Base-by-base conservation (phyloP, 30 jellyfish, hydroid and myxozoan species). In the Calvadosia cruxmelitensis region DNA sequence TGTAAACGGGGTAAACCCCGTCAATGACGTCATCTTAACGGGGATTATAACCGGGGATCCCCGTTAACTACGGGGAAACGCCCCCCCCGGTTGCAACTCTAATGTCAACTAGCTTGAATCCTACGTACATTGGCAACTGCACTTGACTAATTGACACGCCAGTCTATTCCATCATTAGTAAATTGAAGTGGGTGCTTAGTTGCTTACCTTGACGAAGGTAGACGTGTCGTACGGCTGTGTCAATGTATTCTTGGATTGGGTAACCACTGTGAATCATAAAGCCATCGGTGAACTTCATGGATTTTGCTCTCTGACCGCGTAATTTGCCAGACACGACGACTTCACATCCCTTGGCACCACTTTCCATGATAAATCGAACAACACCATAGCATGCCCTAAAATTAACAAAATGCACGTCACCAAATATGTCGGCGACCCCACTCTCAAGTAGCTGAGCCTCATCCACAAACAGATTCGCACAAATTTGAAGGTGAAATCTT, bases 301-400 rank as follows among this genome's bases (percentile, higher is more conserved):
- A 79, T 65, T 92, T 92, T 49, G 99, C 99, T 62, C 99, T 73
- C 71, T 92, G 99, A 3, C 99, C 99, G 32, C 99, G 76, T 51
- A 92, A 67, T 72, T 92, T 92, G 24, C 99, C 99, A 50, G 95
- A 82, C 0, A 92, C 95, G 50, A 92, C 95, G 33, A 92, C 99
- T 70, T 92, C 99, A 84, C 99, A 92, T 3, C 99, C 99, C 53
- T 84, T 82, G 78, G 99, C 99, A 15, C 96, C 96, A 83, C 94
- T 83, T 57, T 84, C 95, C 99, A 92, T 92, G 82, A 92, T 83
- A 52, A 83, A 82, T 51, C 99, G 93, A n/a, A 92, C 95, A 74
- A 92, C 95, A 69, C 95, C 94, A 83, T 92, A 92, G 71, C 95
- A 82, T 1, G 99, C 99, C 64, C 94, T 85, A 42, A 31, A 64